A percentile compares a stretch with the other conserved stretches of the same genome.
These are phyloP conservation scores for Bos indicus DNA, from an alignment of 2,113 vertebrate genomes.

Conservation along the genomic window DNA sequence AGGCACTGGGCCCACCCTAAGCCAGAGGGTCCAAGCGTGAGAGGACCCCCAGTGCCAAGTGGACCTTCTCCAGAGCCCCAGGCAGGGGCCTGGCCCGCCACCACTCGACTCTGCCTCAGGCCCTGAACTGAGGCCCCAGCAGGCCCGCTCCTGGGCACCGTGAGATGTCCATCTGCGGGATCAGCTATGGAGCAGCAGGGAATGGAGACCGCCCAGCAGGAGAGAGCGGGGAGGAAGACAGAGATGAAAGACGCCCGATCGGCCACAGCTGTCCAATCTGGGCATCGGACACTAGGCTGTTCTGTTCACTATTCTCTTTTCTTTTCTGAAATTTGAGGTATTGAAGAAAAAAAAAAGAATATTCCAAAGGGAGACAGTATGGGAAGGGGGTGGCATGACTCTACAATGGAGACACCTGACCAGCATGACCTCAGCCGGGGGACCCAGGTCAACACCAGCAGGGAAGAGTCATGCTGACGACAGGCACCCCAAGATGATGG, in stretches of 20 bases:
- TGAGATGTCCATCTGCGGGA: background rate
- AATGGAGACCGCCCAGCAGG: rapidly evolving
- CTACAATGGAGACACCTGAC: background rate
- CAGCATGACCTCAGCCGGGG: rapidly evolving
- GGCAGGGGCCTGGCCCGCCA: rapidly evolving
- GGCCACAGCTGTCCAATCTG: background rate
- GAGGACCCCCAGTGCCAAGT: background rate
- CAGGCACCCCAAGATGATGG: rapidly evolving
- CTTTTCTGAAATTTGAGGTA: background rate
- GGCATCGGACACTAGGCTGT: rapidly evolving
- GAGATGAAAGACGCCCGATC: rapidly evolving
- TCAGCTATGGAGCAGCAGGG: background rate
- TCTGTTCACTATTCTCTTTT: background rate
- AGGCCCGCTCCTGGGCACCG: background rate
- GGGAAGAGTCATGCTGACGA: rapidly evolving
- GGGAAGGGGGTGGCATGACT: background rate
- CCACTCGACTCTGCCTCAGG: background rate
- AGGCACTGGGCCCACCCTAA: background rate
- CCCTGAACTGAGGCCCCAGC: background rate
- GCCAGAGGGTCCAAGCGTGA: background rate
- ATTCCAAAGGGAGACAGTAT: background rate
- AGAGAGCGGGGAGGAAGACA: background rate
- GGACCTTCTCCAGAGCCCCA: background rate
- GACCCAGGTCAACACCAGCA: background rate
- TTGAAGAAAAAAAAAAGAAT: background rate